These are phyloP conservation scores for Xiphorhynchus elegans DNA, from an alignment of 2,113 vertebrate genomes.

Conservation along the genomic window DNA sequence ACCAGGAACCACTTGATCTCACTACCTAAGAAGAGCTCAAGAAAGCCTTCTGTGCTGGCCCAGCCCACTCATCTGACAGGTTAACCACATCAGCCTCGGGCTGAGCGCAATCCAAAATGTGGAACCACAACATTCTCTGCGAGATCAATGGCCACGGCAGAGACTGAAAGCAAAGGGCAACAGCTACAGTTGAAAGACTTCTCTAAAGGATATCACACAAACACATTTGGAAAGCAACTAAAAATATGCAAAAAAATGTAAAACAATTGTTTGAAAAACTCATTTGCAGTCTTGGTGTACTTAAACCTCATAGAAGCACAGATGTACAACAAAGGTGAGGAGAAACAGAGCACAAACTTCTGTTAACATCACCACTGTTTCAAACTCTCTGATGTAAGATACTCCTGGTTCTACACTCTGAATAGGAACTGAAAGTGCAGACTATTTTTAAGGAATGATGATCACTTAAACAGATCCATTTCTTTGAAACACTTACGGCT, in stretches of 20 bases:
- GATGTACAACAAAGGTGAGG: not conserved
- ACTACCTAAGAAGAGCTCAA: not conserved
- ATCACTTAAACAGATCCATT: not conserved
- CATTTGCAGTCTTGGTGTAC: not conserved
- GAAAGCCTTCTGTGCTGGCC: not conserved
- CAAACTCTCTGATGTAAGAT: not conserved
- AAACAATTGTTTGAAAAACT: not conserved
- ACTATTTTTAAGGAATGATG: not conserved
- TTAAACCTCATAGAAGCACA: not conserved
- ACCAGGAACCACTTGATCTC: not conserved
- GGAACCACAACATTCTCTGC: not conserved
- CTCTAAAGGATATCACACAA: not conserved
- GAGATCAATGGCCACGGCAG: not conserved
- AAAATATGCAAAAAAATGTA: not conserved
- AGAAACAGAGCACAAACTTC: not conserved
- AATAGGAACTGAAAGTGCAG: not conserved
- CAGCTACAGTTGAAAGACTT: not conserved
- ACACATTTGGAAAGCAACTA: not conserved
- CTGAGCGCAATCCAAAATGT: rapidly evolving
- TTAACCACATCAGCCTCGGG: rapidly evolving
- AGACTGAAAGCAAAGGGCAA: not conserved
- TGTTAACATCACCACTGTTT: not conserved
- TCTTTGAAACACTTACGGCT: not conserved
- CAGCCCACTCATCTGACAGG: not conserved
- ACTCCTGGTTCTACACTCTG: not conserved